These are phyloP conservation scores for Pseudomyrmex pallidus DNA, from an alignment of 1,140 invertebrate species.

Conservation along the genomic window DNA sequence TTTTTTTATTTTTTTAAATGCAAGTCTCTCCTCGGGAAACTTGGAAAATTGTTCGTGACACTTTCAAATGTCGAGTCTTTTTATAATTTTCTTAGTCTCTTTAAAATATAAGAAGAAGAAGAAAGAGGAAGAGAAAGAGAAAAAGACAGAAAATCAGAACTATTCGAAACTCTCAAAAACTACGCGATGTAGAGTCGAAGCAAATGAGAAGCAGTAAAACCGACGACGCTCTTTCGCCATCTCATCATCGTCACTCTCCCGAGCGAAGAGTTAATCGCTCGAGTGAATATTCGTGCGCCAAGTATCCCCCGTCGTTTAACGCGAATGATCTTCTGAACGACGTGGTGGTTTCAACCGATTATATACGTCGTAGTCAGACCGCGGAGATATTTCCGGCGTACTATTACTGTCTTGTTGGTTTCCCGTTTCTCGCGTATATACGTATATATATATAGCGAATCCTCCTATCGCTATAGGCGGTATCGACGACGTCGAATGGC, in stretches of 20 bases:
- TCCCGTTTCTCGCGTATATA: background rate
- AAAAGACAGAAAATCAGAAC: no score
- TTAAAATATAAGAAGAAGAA: no score
- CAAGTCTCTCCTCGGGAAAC: no score
- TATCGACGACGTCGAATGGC: background rate
- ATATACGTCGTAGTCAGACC: background rate
- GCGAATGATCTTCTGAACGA: conserved; percentile 12
- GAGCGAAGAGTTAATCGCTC: conserved; percentile 33
- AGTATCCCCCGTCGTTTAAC: conserved; percentile 7
- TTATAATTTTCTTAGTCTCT: no score
- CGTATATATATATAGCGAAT: background rate
- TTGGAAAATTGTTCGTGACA: no score
- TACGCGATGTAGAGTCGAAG: no score
- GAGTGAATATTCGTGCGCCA: conserved; percentile 22
- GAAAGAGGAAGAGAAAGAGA: no score
- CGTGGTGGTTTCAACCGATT: background rate
- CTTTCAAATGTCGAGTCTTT: no score
- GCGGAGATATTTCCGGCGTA: conserved; percentile 43
- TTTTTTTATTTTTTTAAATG: no score
- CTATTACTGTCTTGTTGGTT: background rate
- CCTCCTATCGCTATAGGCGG: background rate
- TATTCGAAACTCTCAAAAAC: no score
- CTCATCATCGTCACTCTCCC: background rate
- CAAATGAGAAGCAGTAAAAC: background rate
- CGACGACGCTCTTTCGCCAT: background rate